Evolutionary conservation across 2,113 vertebrate genomes (phyloP).

Genomic region (Tachuris rubrigastra): DNA sequence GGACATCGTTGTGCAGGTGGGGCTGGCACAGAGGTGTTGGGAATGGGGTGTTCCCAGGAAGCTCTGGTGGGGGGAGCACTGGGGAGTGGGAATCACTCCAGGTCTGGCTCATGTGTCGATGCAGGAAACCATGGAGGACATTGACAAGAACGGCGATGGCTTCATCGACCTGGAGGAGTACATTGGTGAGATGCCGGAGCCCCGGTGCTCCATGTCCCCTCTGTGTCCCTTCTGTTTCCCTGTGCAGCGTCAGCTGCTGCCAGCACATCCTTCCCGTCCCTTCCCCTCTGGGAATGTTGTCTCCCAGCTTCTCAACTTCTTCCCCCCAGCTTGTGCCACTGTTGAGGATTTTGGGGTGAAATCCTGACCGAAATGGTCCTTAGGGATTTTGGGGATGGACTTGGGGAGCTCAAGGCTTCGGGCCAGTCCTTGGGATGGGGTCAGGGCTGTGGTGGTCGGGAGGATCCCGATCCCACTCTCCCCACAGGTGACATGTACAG

Average conservation of each 20-base stretch:
- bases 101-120: fast-evolving
- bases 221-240: not conserved
- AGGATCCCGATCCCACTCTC: not conserved
- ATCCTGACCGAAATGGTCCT: not conserved
- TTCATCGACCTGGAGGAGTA: conserved; percentile 91
- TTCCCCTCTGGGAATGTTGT: not conserved
- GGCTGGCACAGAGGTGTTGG: fast-evolving
- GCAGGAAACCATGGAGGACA: conserved; percentile 94
- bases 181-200: conserved; percentile 78
- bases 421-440: not conserved
- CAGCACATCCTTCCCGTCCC: not conserved
- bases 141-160: conserved; percentile 91
- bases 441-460: fast-evolving
- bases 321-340: not conserved
- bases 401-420: not conserved
- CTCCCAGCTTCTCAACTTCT: not conserved
- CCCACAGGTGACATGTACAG: conserved; percentile 88
- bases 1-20: conserved; percentile 88
- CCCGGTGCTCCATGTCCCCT: not conserved
- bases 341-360: not conserved
- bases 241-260: fast-evolving
- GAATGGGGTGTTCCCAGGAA: not conserved
- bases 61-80: not conserved
- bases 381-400: not conserved
- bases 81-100: not conserved